Evolutionary conservation across 2,888 invertebrate genomes (phyloP), one percentile per base, ranked within the genome.

Genomic region (Troides aeacus): DNA sequence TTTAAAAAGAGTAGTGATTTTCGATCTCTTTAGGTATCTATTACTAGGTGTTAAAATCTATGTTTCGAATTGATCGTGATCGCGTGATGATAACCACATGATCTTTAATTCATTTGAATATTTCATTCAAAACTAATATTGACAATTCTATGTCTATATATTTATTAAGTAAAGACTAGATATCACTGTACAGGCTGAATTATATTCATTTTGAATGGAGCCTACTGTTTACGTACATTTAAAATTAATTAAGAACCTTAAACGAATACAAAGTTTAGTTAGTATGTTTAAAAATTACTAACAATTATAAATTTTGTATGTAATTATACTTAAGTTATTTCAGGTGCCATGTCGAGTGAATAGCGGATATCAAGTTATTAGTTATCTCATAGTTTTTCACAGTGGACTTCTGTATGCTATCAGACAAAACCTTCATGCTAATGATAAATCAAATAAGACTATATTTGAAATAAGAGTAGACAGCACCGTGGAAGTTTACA

Each of bases 381-480:
- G 12, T 21, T 42, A 50, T 58, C 71, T 15, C 17, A 71, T 64
- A 64, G 72, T 72, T 75, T 76, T 76, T 75, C 71, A 73, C 74
- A 70, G 75, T 73, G 70, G 74, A 74, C 73, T 72, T 73, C 68
- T 69, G 64, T 71, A 73, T 71, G 74, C 74, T 73, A 76, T 73
- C 72, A 75, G 62, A 75, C 70, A 66, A 71, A 74, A 62, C 73
- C 77, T 75, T 75, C 72, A 64, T 72, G 77, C 74, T 82, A 83
- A 83, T 79, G 74, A 76, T 69, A 73, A 70, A 70, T 70, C 75
- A 84, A 83, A 83, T 73, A 79, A 62, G 76, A 77, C 73, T 73
- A 72, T 73, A 63, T 72, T 71, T 73, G 69, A 74, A 72, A 77
- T 73, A 75, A 74, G 68, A 65, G 71, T 65, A 74, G 68, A 71